Evolutionary conservation across 92 coral and sea anemone genomes (phyloP).

Genomic region (Parazoanthus swiftii): DNA sequence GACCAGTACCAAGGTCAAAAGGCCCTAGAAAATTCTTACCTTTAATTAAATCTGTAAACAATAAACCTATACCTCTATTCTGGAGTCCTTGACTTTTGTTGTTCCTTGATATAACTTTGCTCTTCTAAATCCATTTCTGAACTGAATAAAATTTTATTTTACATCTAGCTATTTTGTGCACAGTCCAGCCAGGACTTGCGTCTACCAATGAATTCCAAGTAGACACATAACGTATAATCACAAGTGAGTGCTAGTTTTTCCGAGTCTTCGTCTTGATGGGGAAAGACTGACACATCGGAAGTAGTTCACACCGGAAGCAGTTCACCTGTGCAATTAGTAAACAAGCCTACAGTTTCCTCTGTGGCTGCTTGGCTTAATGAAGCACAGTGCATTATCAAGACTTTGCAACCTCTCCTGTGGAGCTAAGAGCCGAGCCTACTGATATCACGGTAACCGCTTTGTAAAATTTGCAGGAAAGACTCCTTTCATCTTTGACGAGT

Average conservation of each 20-base stretch:
- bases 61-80: no score
- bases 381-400: not conserved
- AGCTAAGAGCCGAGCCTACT: not conserved
- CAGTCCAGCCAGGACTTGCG: not conserved
- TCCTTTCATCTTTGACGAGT: slow-evolving; percentile 74
- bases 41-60: no score
- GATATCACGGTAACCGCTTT: slow-evolving; percentile 58
- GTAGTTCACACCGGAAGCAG: not conserved
- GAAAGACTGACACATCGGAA: not conserved
- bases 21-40: no score
- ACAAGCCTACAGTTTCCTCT: not conserved
- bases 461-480: slow-evolving; percentile 98
- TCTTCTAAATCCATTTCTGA: not conserved
- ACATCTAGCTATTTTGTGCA: not conserved
- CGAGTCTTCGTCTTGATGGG: not conserved
- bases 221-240: not conserved
- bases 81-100: not conserved
- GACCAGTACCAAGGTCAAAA: no score
- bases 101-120: not conserved
- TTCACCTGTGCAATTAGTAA: not conserved
- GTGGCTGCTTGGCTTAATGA: not conserved
- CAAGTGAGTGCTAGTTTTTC: not conserved
- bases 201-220: not conserved
- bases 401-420: not conserved
- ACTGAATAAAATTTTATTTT: not conserved